These are phyloP conservation scores for Fissipunctia ypsillon DNA, from an alignment of 2,888 invertebrate genomes.

Conservation along the genomic window DNA sequence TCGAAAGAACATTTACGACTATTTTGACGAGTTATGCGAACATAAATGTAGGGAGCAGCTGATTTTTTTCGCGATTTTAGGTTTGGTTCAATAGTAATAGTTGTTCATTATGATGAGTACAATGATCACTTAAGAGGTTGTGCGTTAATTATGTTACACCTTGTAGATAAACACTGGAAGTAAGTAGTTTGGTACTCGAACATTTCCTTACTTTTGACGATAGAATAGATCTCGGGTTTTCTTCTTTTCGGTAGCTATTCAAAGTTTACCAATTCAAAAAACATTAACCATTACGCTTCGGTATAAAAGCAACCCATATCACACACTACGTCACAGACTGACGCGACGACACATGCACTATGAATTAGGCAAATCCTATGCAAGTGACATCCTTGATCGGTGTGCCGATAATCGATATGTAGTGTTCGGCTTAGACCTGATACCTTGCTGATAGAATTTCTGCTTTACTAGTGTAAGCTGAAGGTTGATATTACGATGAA, in stretches of 20 bases:
- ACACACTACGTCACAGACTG: constrained; percentile 46
- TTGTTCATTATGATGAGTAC: too few relatives aligned
- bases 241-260: not conserved
- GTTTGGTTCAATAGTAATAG: too few relatives aligned
- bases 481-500: not conserved
- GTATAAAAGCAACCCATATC: constrained; percentile 44
- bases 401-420: constrained; percentile 63
- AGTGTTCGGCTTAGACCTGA: constrained; percentile 31
- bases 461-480: accelerated
- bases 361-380: constrained; percentile 71
- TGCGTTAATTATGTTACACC: too few relatives aligned
- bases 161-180: not conserved
- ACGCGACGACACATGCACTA: constrained; percentile 68
- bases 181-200: not conserved
- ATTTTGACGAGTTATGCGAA: too few relatives aligned
- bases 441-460: not conserved
- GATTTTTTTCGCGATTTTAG: too few relatives aligned
- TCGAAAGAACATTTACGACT: too few relatives aligned
- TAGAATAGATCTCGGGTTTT: not conserved
- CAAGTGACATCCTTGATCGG: constrained; percentile 70
- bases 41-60: too few relatives aligned
- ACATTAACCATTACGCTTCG: not conserved
- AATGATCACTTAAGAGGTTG: too few relatives aligned
- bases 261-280: not conserved
- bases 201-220: not conserved